Evolutionary conservation across 2,113 vertebrate genomes (phyloP), one percentile per base, ranked within the genome.

Genomic region (Oxygymnocypris stewartii): DNA sequence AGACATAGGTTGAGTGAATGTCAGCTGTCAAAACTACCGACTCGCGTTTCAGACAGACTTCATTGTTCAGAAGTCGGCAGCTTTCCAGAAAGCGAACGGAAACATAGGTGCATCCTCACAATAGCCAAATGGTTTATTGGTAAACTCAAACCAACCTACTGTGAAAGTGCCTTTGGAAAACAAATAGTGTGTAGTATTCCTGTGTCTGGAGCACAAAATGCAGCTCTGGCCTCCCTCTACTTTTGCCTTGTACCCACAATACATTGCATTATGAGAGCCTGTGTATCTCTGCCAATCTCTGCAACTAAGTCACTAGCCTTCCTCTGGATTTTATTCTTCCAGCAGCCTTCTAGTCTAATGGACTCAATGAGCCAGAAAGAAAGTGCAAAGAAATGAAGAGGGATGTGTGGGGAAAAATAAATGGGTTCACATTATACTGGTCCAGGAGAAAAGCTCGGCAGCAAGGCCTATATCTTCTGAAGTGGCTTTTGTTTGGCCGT

Each of bases 401-500:
- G 94, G 93, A 92, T 95, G 94, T 94, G 93, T 94, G 94, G 93
- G 92, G 92, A 88, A 93, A 94, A 93, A 94, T 94, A 85, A 94
- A 95, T 94, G 93, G 93, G 86, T 79, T 91, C 92, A 90, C 92
- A 95, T 96, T 96, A 93, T 96, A 93, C 92, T 93, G 94, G 87
- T 93, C 84, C 91, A 63, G 67, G 77, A 49, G 94, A 95, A 94
- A 95, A 93, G 93, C 93, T 92, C 91, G 93, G 94, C 93, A 94
- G 95, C 90, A 80, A 93, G 89, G 94, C 95, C 96, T 96, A 93
- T 95, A 94, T 95, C 93, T 96, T 94, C 94, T 96, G 94, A 96
- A 97, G 96, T 95, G 92, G 92, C 94, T 96, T 98, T 99, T 98
- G 96, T 98, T 93, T 94, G 85, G 92, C 91, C 89, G 91, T 94